Base-by-base conservation (phyloP, 2,888 invertebrate genomes). In the Lepetodrilus schrolli region DNA sequence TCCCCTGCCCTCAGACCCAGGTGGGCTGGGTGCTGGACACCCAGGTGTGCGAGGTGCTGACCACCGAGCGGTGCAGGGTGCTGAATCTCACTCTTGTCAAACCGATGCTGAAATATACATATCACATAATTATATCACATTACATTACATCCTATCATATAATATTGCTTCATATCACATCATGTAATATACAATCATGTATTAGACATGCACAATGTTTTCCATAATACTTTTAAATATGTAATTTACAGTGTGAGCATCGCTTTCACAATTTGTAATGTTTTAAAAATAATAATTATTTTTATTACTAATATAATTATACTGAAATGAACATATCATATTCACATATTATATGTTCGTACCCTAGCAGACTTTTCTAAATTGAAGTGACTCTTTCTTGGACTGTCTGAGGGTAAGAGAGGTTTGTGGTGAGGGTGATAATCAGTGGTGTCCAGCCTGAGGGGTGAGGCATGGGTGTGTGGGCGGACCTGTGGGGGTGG, bases 331-430 rank as follows among this genome's bases (percentile, higher is more conserved):
- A n/a, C n/a, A n/a, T n/a, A n/a, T n/a, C n/a, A n/a, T n/a, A n/a
- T n/a, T n/a, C n/a, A n/a, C n/a, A n/a, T n/a, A n/a, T n/a, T n/a
- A n/a, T n/a, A n/a, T n/a, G n/a, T n/a, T 43, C 82, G 72, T 65
- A 85, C 84, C 75, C 85, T 75, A 49, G 85, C 85, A 23, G 85
- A 84, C 68, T 84, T 83, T 72, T 84, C 82, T 38, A 82, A 73
- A 17, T 77, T 73, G 26, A 75, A 72, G 5, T 74, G 74, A 21
- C 74, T 74, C 66, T 75, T 78, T 38, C 74, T 73, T 20, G 66
- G 37, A 7, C 71, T 70, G 26, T 81, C 76, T 10, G 65, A 5
- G 8, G 70, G 51, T 1, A 58, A 49, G 51, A 80, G 81, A 30
- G 78, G 74, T 17, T 79, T 78, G 37, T 79, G 78, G 36, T 84